Base-by-base conservation (phyloP, 2,888 invertebrate genomes). In the Drosophila kambysellisi region DNA sequence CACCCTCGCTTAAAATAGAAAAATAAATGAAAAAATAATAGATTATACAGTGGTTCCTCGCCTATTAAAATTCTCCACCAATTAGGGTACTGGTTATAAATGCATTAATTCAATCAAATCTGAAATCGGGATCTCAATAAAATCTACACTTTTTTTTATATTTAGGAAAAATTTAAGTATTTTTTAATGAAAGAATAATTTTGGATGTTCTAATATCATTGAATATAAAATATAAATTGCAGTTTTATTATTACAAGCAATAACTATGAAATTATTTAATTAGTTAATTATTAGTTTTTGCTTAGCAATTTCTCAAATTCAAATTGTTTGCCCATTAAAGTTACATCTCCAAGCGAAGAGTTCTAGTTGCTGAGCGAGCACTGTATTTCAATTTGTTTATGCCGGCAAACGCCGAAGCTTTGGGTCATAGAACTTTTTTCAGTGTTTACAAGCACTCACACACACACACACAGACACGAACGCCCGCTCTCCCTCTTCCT, bases 391-490 rank as follows among this genome's bases (percentile, higher is more conserved):
- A 39, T 64, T 77, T 79, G 79, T 62, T 54, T 76, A 52, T 76
- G 76, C 59, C 79, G 80, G 81, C 80, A 78, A 64, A 51, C 43
- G 79, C 60, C 52, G n/a, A 63, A 88, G 82, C 85, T 89, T 89
- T 91, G 68, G 91, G 91, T 91, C 91, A 91, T 91, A 91, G 91
- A 91, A 91, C 91, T 91, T 91, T 90, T 82, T 81, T 74, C 69
- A 71, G 50, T 82, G 76, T 82, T 84, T 85, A 84, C 88, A 81
- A 73, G 68, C 82, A 58, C 69, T 52, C 77, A 52, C 70, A 70
- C 58, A 63, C 73, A 50, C 60, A 57, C 73, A 56, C 70, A 25
- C 20, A 70, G 50, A 67, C n/a, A 12, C 57, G 52, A 48, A 64
- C 58, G 54, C 48, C 39, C 32, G 60, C 72, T 25, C 60, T 60